A percentile compares a stretch with the other conserved stretches of the same genome.
Evolutionary conservation across 2,797 vertebrate species (phyloP).

Genomic region (Gila robusta): DNA sequence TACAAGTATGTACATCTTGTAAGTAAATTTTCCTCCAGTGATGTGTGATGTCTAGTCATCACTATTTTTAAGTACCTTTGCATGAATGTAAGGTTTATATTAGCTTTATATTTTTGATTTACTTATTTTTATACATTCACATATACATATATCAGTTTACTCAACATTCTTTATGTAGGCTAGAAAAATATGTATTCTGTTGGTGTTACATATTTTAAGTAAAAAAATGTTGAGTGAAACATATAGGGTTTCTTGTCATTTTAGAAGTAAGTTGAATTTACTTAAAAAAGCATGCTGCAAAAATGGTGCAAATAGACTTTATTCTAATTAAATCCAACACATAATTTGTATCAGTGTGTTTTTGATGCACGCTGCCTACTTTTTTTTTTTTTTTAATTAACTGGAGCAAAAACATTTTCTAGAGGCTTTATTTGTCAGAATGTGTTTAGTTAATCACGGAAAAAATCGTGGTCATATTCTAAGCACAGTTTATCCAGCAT

Average conservation of each 20-base stretch:
- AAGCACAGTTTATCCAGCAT: background rate
- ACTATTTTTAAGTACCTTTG: background rate
- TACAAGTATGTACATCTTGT: background rate
- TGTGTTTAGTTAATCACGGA: background rate
- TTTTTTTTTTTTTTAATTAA: background rate
- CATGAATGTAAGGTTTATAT: background rate
- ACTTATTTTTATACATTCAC: background rate
- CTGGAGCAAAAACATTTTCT: background rate
- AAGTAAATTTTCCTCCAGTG: background rate
- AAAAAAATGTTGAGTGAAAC: background rate
- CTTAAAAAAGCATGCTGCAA: background rate
- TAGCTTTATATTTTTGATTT: background rate
- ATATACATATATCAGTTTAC: background rate
- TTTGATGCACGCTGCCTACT: background rate
- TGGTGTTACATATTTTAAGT: background rate
- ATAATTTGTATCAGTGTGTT: background rate
- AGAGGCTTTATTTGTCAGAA: too few relatives aligned
- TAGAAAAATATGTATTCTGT: background rate
- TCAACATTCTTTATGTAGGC: background rate
- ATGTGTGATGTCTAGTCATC: background rate
- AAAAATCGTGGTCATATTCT: background rate
- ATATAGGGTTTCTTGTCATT: background rate
- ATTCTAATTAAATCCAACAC: background rate
- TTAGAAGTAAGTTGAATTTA: background rate
- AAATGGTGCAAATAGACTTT: background rate